phyloP scores from a whole-genome alignment of 2,113 vertebrate genomes.

The Uropsilus gracilis region DNA sequence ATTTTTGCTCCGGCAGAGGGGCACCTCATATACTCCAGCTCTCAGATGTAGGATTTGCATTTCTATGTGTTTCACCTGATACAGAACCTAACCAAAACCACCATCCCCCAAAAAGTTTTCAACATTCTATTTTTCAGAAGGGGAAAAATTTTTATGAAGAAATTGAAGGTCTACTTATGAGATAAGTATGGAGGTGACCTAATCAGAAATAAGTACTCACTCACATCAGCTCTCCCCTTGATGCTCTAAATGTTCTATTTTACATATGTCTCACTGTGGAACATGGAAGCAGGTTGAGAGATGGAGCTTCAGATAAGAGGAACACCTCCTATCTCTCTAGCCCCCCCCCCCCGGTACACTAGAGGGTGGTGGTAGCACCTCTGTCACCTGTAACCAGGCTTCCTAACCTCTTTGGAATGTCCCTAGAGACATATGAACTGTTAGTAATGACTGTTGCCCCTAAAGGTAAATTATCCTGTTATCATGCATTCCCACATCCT shows the following conservation, averaged over 20 bases:
- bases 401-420: too few species aligned
- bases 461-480: too few species aligned
- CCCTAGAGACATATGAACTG: too few species aligned
- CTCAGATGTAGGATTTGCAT: neutral
- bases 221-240: neutral
- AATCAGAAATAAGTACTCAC: neutral
- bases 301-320: too few species aligned
- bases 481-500: too few species aligned
- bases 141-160: neutral
- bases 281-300: too few species aligned
- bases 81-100: neutral
- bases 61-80: neutral
- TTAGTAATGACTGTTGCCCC: too few species aligned
- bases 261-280: too few species aligned
- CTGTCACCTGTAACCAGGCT: too few species aligned
- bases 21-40: neutral
- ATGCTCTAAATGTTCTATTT: neutral
- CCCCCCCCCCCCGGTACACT: too few species aligned
- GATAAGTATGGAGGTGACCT: neutral
- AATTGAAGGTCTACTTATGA: neutral
- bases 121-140: neutral
- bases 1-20: constrained; percentile 4
- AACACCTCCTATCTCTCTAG: too few species aligned
- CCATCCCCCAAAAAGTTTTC: neutral
- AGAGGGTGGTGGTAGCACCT: too few species aligned